Conservation (phyloP, 2,113 vertebrate genomes). For the Ellobius talpinus region DNA sequence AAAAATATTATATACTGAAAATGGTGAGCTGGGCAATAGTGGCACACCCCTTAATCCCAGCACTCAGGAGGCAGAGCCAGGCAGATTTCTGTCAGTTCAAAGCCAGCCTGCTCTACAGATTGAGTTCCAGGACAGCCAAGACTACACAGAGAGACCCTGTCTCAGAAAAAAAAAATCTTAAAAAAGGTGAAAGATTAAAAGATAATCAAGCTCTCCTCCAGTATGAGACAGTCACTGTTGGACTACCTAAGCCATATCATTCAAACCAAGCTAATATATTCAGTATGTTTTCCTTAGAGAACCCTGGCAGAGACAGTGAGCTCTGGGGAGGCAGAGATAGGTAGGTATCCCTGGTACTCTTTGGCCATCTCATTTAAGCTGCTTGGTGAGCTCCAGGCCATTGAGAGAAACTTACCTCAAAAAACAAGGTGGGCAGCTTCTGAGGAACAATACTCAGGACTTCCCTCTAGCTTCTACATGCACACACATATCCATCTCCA, state of each 20-base stretch:
- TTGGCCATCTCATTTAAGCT: background rate
- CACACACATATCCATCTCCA: background rate
- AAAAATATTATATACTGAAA: background rate
- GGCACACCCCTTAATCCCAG: background rate
- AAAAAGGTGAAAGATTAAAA: constrained; percentile 41
- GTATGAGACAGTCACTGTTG: background rate
- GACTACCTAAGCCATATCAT: background rate
- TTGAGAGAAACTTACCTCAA: background rate
- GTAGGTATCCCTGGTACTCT: background rate
- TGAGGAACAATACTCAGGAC: background rate
- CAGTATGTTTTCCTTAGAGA: background rate
- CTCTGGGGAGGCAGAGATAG: background rate
- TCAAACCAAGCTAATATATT: background rate
- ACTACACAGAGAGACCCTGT: background rate
- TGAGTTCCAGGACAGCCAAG: background rate
- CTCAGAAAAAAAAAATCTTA: background rate
- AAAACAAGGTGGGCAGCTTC: background rate
- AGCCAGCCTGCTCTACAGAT: background rate
- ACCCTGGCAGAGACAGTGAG: background rate
- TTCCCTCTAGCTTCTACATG: background rate
- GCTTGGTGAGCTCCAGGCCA: background rate
- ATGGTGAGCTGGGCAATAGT: background rate
- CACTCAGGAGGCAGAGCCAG: background rate
- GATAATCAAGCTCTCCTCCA: background rate
- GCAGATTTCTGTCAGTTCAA: background rate